Percentiles rank a stretch among this genome's conserved stretches.
phyloP scores from a whole-genome alignment of 2,888 invertebrate genomes.

The Catocala fraxini region DNA sequence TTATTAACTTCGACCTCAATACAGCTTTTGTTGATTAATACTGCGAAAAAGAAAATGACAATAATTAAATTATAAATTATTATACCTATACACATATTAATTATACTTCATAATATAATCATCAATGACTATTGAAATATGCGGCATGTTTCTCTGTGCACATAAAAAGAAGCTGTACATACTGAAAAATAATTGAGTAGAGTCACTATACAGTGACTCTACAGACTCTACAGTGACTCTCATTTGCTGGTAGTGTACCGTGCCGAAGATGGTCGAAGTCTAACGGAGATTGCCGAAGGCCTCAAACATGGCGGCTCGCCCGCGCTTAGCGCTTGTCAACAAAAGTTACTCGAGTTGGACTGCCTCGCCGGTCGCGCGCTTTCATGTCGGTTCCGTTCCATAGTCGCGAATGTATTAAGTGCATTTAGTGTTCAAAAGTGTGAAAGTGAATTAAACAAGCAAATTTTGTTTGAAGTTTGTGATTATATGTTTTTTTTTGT shows the following conservation, averaged over 20 bases:
- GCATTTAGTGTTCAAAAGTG: slow-evolving; percentile 55
- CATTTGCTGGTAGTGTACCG: slow-evolving; percentile 41
- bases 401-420: slow-evolving; percentile 57
- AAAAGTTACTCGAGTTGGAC: slow-evolving; percentile 74
- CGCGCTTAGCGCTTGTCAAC: slow-evolving; percentile 83
- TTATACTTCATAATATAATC: neutral
- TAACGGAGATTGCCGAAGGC: slow-evolving; percentile 73
- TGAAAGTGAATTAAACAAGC: slow-evolving; percentile 61
- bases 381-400: slow-evolving; percentile 45
- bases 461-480: slow-evolving; percentile 40
- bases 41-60: too few relatives aligned
- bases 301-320: slow-evolving; percentile 76
- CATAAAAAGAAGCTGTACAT: neutral
- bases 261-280: slow-evolving; percentile 62
- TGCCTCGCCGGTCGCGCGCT: slow-evolving; percentile 68
- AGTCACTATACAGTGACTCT: neutral
- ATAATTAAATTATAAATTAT: too few relatives aligned
- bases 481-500: slow-evolving; percentile 39
- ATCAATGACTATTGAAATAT: too few relatives aligned
- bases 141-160: too few relatives aligned
- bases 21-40: too few relatives aligned
- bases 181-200: slow-evolving; percentile 27
- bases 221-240: too few relatives aligned
- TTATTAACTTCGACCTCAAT: too few relatives aligned
- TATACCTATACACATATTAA: too few relatives aligned